Evolutionary conservation across 1,140 invertebrate genomes (phyloP).

Genomic region (Ericerus pela): DNA sequence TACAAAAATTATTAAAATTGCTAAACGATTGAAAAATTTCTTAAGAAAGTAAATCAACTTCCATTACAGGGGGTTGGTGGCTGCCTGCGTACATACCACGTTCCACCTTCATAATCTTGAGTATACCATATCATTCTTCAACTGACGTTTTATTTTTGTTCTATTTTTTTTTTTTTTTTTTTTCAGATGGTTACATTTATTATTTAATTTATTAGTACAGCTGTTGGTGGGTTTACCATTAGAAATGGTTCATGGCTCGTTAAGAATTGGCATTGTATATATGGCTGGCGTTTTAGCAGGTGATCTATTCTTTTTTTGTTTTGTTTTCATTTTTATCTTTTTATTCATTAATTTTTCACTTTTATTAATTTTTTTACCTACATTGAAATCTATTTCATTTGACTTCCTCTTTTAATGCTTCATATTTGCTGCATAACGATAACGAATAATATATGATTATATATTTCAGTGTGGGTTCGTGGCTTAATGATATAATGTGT

Average conservation of each 20-base stretch:
- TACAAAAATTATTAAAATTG: too few species aligned
- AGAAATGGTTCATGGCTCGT: slow-evolving; percentile 92
- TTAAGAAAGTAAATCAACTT: too few species aligned
- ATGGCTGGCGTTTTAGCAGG: slow-evolving; percentile 85
- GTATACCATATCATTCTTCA: background rate
- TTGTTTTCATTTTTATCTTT: background rate
- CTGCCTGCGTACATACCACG: too few species aligned
- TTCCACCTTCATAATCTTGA: background rate
- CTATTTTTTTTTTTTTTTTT: slow-evolving; percentile 23
- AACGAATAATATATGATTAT: too few species aligned
- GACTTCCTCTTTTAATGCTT: background rate
- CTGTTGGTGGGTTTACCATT: slow-evolving; percentile 76
- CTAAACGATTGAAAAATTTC: too few species aligned
- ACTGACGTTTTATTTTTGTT: too few species aligned
- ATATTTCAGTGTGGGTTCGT: too few species aligned
- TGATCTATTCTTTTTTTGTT: slow-evolving; percentile 26
- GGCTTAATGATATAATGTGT: background rate
- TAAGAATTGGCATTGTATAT: slow-evolving; percentile 78
- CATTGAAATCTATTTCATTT: background rate
- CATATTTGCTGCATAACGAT: too few species aligned
- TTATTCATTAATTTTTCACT: background rate
- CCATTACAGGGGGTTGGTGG: too few species aligned
- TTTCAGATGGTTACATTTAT: slow-evolving; percentile 80
- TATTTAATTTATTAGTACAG: slow-evolving; percentile 89
- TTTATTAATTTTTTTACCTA: background rate